A percentile compares a stretch with the other conserved stretches of the same genome.
phyloP scores from a whole-genome alignment of 2,797 vertebrate species.

The Galaxias olidus region DNA sequence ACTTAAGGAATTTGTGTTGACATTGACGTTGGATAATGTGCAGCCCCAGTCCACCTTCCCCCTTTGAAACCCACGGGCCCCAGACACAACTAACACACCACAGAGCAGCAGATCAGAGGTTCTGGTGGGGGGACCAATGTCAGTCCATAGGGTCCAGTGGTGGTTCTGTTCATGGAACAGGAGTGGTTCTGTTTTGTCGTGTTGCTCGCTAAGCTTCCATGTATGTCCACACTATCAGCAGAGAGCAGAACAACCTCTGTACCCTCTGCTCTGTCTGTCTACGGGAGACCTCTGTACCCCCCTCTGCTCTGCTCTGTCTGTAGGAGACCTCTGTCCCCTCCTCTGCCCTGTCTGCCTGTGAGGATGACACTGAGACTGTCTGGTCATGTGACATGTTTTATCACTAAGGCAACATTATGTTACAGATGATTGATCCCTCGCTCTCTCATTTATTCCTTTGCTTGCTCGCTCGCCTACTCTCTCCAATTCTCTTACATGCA shows the following conservation, averaged over 20 bases:
- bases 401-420: constrained; percentile 27
- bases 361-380: constrained; percentile 43
- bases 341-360: neutral
- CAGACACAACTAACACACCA: constrained; percentile 42
- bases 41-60: constrained; percentile 36
- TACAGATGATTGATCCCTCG: constrained; percentile 5
- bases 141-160: constrained; percentile 42
- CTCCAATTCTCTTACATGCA: constrained; percentile 11
- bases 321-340: neutral
- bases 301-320: too few species aligned
- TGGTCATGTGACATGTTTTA: constrained; percentile 32
- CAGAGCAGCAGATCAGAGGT: constrained; percentile 39
- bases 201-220: constrained; percentile 43
- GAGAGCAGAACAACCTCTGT: too few species aligned
- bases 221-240: too few species aligned
- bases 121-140: constrained; percentile 37
- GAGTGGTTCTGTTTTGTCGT: constrained; percentile 25
- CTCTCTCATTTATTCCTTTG: constrained; percentile 1
- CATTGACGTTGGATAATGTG: constrained; percentile 43
- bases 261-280: too few species aligned
- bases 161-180: constrained; percentile 44
- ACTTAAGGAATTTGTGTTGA: constrained; percentile 40
- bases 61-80: constrained; percentile 40
- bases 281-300: too few species aligned
- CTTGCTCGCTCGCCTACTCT: constrained; percentile 20